phyloP scores from a whole-genome alignment of 2,797 vertebrate species.

The Hippocampus kuda region DNA sequence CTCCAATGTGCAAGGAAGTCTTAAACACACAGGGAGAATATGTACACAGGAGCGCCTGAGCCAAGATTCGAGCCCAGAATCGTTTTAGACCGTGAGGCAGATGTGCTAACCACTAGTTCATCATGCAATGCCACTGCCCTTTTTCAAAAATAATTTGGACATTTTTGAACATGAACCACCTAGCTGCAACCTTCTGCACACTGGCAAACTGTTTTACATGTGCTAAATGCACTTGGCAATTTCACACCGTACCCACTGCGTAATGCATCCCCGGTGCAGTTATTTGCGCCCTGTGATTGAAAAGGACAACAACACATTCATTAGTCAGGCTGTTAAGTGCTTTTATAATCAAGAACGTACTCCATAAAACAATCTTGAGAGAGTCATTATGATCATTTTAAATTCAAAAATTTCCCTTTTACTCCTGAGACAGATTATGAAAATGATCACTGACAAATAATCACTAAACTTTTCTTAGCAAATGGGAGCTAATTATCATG shows the following conservation, averaged over 20 bases:
- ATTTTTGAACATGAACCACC: neutral
- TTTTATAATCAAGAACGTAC: slow-evolving; percentile 21
- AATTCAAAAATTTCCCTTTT: slow-evolving; percentile 21
- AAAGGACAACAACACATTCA: slow-evolving; percentile 25
- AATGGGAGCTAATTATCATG: slow-evolving; percentile 10
- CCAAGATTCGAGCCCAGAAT: neutral
- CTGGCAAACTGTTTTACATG: neutral
- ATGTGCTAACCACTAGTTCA: neutral
- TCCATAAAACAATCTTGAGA: slow-evolving; percentile 8
- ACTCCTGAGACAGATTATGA: slow-evolving; percentile 21
- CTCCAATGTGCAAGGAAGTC: too few relatives aligned
- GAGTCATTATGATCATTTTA: slow-evolving; percentile 33
- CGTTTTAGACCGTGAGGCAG: neutral
- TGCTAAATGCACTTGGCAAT: slow-evolving; percentile 1
- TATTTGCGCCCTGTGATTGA: slow-evolving; percentile 3
- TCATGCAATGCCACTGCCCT: neutral
- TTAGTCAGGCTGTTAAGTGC: slow-evolving; percentile 17
- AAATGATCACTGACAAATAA: slow-evolving; percentile 21
- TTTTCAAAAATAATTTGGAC: neutral
- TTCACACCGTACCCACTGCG: neutral
- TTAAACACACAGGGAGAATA: neutral
- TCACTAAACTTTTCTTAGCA: slow-evolving; percentile 12
- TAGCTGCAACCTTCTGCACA: neutral
- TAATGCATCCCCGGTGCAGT: neutral
- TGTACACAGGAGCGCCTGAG: neutral